Base-by-base conservation (phyloP, 1,140 invertebrate genomes). In the Rhysida immarginata region DNA sequence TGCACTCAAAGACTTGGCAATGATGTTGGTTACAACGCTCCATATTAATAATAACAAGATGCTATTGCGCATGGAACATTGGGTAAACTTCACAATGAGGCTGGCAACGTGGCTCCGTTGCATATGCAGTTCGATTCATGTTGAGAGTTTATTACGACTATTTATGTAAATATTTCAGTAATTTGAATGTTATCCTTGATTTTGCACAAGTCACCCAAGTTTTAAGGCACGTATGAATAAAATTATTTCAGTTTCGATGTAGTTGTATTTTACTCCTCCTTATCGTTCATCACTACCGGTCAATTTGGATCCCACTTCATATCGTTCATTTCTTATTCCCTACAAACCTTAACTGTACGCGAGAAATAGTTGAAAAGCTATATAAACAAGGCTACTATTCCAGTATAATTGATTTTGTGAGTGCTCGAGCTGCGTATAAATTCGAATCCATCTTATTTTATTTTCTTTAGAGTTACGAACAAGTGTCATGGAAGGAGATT, bases 101-200 rank as follows among this genome's bases (percentile, higher is more conserved):
- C 44, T 46, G 44, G 18, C 44, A 46, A 46, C 44, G 44, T 46
- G 44, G 44, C 44, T n/a, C n/a, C n/a, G n/a, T n/a, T n/a, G n/a
- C n/a, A n/a, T n/a, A n/a, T n/a, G n/a, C n/a, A n/a, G n/a, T n/a
- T n/a, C n/a, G n/a, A n/a, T n/a, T n/a, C n/a, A 11, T 5, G 8
- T 23, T 11, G 5, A 46, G 44, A 46, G n/a, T 8, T 20, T 8
- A 11, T 5, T 20, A 11, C 44, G 44, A 20, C 18, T 11, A 46
- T 8, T 20, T 46, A 5, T 11, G 23, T 46, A 11, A 11, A 8
- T n/a, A n/a, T 46, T 46, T 5, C 5, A 46, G 11, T 46, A 11
- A 35, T 35, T 35, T 35, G 29, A 35, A 16, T 35, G 5, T 35
- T 8, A 5, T 16, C 16, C 16, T 35, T 35, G 5, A 35, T 35